A percentile compares a stretch with the other conserved stretches of the same genome.
Conservation (phyloP, 2,113 vertebrate genomes). For the Prinia subflava region DNA sequence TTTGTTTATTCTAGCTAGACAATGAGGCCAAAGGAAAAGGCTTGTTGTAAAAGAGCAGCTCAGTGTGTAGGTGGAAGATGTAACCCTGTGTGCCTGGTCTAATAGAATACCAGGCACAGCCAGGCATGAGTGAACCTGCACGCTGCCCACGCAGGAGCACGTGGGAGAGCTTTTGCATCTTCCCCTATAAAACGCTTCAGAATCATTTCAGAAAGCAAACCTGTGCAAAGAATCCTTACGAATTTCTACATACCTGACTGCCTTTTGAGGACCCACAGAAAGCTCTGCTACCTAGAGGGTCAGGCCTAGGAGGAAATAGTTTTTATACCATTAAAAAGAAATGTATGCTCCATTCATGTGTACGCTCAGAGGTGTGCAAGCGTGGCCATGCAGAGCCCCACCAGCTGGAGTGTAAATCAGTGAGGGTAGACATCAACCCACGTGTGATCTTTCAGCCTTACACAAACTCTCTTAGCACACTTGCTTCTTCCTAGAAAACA, state of each 20-base stretch:
- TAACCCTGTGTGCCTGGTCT: background rate
- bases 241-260: background rate
- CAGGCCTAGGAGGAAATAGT: background rate
- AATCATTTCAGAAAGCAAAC: background rate
- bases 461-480: background rate
- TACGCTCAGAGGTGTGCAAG: background rate
- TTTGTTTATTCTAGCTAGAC: background rate
- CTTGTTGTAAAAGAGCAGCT: background rate
- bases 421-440: background rate
- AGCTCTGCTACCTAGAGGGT: fast-evolving
- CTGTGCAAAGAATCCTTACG: background rate
- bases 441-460: background rate
- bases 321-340: background rate
- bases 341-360: fast-evolving
- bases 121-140: background rate
- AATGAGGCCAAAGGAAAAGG: background rate
- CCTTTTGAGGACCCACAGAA: background rate
- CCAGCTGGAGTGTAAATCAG: background rate
- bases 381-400: background rate
- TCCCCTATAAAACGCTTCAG: background rate
- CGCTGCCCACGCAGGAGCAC: background rate
- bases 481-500: background rate
- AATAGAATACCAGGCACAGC: background rate
- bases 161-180: background rate
- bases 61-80: background rate